Evolutionary conservation across 2,888 invertebrate genomes (phyloP).

Genomic region (Thereva unica): DNA sequence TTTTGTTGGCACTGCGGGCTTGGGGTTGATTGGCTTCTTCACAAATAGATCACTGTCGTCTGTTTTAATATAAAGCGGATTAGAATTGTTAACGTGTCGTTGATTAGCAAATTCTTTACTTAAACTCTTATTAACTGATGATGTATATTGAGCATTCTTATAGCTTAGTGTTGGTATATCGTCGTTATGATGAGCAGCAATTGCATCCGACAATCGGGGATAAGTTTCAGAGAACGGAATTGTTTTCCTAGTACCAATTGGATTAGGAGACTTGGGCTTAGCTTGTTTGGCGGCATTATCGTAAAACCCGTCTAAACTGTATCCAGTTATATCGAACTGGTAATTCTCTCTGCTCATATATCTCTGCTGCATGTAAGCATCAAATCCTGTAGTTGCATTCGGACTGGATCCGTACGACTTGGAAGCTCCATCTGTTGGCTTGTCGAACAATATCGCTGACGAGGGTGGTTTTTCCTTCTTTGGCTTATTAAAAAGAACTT

Average conservation of each 20-base stretch:
- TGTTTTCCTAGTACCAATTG: conserved; percentile 4
- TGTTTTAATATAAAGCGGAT: conserved; percentile 44
- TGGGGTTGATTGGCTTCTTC: conserved; percentile 49
- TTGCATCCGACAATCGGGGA: conserved; percentile 34
- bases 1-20: conserved; percentile 54
- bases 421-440: conserved; percentile 60
- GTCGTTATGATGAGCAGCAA: conserved; percentile 43
- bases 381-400: conserved; percentile 63
- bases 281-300: conserved; percentile 36
- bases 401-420: conserved; percentile 70
- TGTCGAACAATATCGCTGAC: conserved; percentile 71
- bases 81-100: conserved; percentile 47
- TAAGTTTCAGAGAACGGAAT: conserved; percentile 38
- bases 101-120: conserved; percentile 58
- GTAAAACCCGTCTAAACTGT: conserved; percentile 50
- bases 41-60: conserved; percentile 49
- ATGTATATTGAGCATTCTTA: conserved; percentile 56
- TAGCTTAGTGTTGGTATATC: conserved; percentile 55
- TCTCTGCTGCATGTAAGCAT: conserved; percentile 60
- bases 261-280: conserved; percentile 35
- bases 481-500: conserved; percentile 64
- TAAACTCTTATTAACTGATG: conserved; percentile 55
- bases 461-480: conserved; percentile 60
- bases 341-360: conserved; percentile 45
- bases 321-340: conserved; percentile 58